Percentiles rank a stretch among this genome's conserved stretches.
Conservation (phyloP, 2,113 vertebrate species). For the Nothoprocta perdicaria region DNA sequence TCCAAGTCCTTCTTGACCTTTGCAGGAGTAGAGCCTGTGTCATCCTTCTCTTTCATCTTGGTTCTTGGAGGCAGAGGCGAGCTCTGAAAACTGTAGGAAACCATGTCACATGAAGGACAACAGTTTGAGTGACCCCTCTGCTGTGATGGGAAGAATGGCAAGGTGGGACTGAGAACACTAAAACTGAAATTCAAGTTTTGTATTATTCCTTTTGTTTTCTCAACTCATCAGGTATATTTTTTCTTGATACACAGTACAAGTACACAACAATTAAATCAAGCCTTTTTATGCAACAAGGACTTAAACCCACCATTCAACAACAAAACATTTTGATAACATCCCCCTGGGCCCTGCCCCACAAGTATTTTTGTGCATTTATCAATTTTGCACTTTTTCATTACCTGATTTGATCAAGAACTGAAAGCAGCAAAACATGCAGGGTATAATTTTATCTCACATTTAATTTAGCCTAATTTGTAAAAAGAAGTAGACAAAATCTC, state of each 20-base stretch:
- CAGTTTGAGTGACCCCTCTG: not conserved
- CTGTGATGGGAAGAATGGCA: not conserved
- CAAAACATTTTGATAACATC: not conserved
- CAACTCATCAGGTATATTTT: not conserved
- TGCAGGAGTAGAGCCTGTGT: not conserved
- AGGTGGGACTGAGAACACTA: not conserved
- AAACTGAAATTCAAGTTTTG: not conserved
- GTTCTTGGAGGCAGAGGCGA: fast-evolving
- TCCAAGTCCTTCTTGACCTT: not conserved
- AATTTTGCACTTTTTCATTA: not conserved
- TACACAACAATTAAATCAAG: not conserved
- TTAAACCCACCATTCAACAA: not conserved
- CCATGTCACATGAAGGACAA: not conserved
- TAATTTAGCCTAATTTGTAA: not conserved
- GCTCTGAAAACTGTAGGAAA: conserved; percentile 1
- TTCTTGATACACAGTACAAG: not conserved
- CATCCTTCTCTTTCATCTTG: not conserved
- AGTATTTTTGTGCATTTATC: not conserved
- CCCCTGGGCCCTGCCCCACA: not conserved
- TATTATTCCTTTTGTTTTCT: not conserved
- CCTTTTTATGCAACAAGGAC: not conserved
- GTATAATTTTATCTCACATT: not conserved
- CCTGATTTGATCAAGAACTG: not conserved
- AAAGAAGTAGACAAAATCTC: not conserved
- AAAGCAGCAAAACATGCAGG: not conserved